Conservation (phyloP, 1,140 invertebrate species). For the Sipha flava region DNA sequence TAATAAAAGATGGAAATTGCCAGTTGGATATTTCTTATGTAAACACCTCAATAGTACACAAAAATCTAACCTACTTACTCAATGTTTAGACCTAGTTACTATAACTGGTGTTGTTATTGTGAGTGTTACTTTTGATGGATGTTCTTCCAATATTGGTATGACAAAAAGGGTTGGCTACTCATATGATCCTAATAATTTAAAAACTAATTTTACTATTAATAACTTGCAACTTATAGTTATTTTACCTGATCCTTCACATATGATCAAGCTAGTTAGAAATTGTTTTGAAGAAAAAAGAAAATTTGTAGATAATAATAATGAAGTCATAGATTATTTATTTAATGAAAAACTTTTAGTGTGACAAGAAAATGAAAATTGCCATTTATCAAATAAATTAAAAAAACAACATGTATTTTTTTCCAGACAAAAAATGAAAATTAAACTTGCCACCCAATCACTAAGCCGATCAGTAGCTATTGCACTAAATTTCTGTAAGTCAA, state of each 20-base stretch:
- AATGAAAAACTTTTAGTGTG: background rate
- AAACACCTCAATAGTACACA: background rate
- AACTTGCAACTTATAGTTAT: background rate
- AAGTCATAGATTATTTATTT: background rate
- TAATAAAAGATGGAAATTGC: background rate
- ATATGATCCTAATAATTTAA: background rate
- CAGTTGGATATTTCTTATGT: background rate
- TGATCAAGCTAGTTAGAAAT: background rate
- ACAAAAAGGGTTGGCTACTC: background rate
- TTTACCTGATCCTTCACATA: background rate
- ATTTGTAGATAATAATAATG: conserved; percentile 2
- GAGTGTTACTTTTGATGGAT: background rate
- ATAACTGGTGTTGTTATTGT: background rate
- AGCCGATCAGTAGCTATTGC: background rate
- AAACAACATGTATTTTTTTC: background rate
- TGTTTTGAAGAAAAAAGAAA: background rate
- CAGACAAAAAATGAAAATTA: background rate
- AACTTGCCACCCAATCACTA: background rate
- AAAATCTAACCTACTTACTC: background rate
- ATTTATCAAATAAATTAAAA: conserved; percentile 5
- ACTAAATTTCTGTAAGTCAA: background rate
- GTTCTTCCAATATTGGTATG: background rate
- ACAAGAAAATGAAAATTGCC: background rate
- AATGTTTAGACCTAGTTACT: background rate
- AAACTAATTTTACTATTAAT: background rate